These are phyloP conservation scores for Pseudomyrmex concolor DNA, from an alignment of 1,140 invertebrate species.

Conservation along the genomic window DNA sequence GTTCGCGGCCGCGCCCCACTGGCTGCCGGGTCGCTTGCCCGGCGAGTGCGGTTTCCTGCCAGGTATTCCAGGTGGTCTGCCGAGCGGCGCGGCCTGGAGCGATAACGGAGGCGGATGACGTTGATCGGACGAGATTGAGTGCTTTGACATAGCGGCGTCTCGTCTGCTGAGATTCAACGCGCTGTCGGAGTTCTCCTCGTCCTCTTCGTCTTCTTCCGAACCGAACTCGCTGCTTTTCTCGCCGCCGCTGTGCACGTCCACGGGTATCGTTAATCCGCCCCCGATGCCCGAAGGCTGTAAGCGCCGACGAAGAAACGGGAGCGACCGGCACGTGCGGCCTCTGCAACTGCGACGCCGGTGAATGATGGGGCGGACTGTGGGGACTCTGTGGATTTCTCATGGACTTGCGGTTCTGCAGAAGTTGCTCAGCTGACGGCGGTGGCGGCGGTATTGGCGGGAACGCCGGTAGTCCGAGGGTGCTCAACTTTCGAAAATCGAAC, in stretches of 20 bases:
- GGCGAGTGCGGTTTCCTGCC: constrained; percentile 93
- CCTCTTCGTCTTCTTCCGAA: constrained; percentile 89
- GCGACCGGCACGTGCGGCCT: constrained; percentile 82
- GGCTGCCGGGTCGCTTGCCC: constrained; percentile 89
- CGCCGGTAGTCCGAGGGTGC: constrained; percentile 87
- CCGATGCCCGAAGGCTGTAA: constrained; percentile 72
- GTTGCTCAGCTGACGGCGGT: constrained; percentile 75
- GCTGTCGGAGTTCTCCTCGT: constrained; percentile 87
- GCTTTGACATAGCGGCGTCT: constrained; percentile 73
- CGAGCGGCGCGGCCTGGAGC: constrained; percentile 77
- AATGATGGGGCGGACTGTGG: constrained; percentile 77
- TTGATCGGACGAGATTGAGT: constrained; percentile 81
- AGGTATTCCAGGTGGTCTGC: constrained; percentile 85
- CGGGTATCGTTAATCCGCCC: constrained; percentile 65
- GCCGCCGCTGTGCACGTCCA: constrained; percentile 76
- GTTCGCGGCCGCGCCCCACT: constrained; percentile 92
- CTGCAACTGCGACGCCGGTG: constrained; percentile 75
- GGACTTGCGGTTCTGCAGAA: constrained; percentile 75
- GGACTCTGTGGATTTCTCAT: constrained; percentile 80
- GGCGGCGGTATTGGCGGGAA: constrained; percentile 88
- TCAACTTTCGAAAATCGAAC: constrained; percentile 94
- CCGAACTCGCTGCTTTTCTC: constrained; percentile 85
- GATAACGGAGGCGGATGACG: constrained; percentile 80
- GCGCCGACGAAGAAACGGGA: constrained; percentile 79
- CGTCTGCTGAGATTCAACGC: constrained; percentile 89